Evolutionary conservation across 2,888 invertebrate genomes (phyloP), one percentile per base, ranked within the genome.

Genomic region (Timema podura): DNA sequence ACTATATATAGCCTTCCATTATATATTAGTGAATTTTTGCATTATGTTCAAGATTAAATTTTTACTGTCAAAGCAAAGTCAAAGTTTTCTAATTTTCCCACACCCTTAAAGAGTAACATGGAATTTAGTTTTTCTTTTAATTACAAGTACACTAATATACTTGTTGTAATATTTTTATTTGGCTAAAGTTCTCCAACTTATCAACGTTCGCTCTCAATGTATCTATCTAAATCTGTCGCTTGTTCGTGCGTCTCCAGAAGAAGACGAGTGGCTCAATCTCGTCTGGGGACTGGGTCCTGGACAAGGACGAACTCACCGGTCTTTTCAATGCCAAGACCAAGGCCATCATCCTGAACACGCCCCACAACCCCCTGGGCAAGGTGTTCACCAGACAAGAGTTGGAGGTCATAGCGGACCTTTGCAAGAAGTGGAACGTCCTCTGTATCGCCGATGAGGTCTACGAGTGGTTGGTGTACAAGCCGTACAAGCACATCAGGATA

Each of bases 361-460:
- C 99, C 0, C 94, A 99, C 81, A 99, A 99, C 82, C 99, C 99
- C 0, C 81, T 96, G 0, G 99, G 99, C 64, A 99, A 99, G 83
- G 93, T 96, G 44, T 92, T 90, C 78, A 87, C 85, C 0, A 75
- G 78, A 49, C 81, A 87, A 2, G 95, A 95, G 80, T 79, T 95
- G 74, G 83, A 88, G 75, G 79, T 87, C 74, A 92, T 99, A 75
- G 96, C 96, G 0, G 85, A 91, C 75, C 82, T 99, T 70, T 98
- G 97, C 80, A 92, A 91, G 79, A 94, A 97, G 78, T 91, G 95
- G 86, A 91, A 99, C 80, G 91, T 93, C 5, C 82, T 99, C 9
- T 96, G 96, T 70, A 82, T 99, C 30, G 91, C 96, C 0, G 99
- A 99, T 81, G 99, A 99, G 81, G 99, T 99, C 0, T 99, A 99